Base-by-base conservation (phyloP, 2,888 invertebrate species). In the Coleophora flavipennella region DNA sequence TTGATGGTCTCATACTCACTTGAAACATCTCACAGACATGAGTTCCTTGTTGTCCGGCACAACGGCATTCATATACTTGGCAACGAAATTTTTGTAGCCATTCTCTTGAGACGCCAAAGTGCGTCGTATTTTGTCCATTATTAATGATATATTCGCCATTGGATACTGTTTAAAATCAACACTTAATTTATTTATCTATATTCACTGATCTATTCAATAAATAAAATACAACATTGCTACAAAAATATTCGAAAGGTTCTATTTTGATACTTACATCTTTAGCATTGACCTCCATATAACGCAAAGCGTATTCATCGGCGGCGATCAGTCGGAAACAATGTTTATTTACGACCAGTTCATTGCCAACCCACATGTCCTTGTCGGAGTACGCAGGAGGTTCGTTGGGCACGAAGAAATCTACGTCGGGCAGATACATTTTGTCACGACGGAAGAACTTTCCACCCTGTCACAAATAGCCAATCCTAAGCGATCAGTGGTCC, bases 291-390 rank as follows among this genome's bases (percentile, higher is more conserved):
- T 97, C 96, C 95, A 96, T 92, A 61, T 94, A 96, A 33, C 91
- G 87, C 36, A 96, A 73, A 0, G 95, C 93, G 61, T 94, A 97
- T 59, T 94, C 92, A 65, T 97, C 97, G 1, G 95, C 95, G 1
- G 90, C 90, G 1, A 89, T 83, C 26, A 97, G 83, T 35, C 91
- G 79, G 67, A 97, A 97, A 35, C 90, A 73, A 59, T 94, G 95
- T 49, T 90, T 89, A 62, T 92, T 92, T 12, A 97, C 86, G 31
- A 90, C 89, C 33, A 97, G 58, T 33, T 88, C 88, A 13, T 93
- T 92, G 1, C 97, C 97, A 13, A 97, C 88, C 80, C 91, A 94
- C 83, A 97, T 92, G 66, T 97, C 92, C 50, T 90, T 86, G 6
- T 94, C 90, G 0, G 89, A 88, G 67, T 93, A 96, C 49, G 89